Conservation (phyloP, 2,797 vertebrate species). For the Dromococcyx pavoninus region DNA sequence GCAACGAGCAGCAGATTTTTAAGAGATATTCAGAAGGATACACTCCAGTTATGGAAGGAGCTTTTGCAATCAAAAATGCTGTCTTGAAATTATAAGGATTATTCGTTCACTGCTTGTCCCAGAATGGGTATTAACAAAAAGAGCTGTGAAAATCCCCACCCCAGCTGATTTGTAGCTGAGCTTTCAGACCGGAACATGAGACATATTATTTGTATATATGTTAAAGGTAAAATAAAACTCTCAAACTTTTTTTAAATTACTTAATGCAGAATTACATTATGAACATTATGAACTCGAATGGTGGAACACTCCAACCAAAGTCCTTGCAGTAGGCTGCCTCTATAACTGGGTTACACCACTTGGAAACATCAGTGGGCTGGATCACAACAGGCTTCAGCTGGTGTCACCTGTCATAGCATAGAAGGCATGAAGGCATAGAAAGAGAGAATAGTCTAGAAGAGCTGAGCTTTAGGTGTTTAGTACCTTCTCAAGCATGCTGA, state of each 20-base stretch:
- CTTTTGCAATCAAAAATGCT: conserved; percentile 8
- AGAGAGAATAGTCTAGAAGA: neutral
- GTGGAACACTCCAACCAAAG: neutral
- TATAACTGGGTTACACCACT: neutral
- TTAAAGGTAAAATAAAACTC: neutral
- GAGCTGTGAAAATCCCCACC: neutral
- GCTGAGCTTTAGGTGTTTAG: neutral
- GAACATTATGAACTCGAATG: neutral
- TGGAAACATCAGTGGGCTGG: neutral
- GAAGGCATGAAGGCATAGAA: neutral
- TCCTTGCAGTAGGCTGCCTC: neutral
- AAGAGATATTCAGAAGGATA: neutral
- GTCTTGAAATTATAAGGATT: neutral
- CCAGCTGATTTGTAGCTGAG: neutral
- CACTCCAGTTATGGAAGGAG: neutral
- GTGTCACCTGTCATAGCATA: neutral
- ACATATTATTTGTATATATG: neutral
- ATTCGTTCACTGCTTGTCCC: neutral
- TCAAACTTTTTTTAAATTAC: neutral
- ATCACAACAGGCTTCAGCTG: neutral
- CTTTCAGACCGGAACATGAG: neutral
- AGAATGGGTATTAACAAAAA: neutral
- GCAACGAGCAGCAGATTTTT: neutral
- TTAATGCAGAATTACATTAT: neutral
- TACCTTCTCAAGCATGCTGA: neutral